Evolutionary conservation across 2,113 vertebrate genomes (phyloP), one percentile per base, ranked within the genome.

Genomic region (Sporophila hypoxantha): DNA sequence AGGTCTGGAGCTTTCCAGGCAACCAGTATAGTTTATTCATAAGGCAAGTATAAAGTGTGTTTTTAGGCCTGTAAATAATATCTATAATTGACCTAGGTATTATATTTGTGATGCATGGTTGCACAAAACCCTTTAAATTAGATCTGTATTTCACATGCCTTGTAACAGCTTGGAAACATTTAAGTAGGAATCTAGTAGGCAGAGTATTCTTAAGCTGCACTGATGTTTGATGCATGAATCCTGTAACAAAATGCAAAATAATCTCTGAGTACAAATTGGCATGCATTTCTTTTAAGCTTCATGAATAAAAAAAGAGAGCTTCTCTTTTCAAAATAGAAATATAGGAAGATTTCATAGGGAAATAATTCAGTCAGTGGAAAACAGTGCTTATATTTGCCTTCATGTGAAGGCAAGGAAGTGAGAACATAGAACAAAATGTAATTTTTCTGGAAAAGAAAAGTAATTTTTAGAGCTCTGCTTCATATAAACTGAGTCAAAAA

Each of bases 51-150:
- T 27, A 60, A 73, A 42, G 13, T 49, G 7, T 44, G 53, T 91
- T 89, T 90, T 85, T 82, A 90, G 41, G 62, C 52, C 20, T 62
- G 27, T 70, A 52, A 85, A 93, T 87, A 95, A 59, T 85, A 64
- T 4, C 81, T 77, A 2, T 46, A 50, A 80, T 87, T 82, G 55
- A 69, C 50, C 49, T 44, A 37, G 21, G 29, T 42, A 55, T 56
- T 77, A 29, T 32, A 87, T 88, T 89, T 76, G 42, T 86, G 71
- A 62, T 77, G 25, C 20, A 62, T 6, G 10, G 7, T 30, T 73
- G 46, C 65, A 82, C 18, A 74, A 79, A 85, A 2, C 0, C 11
- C 10, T 75, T 61, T 49, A 39, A 80, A 71, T 69, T 57, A 75
- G 47, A 41, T 30, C 20, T 70, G 19, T 49, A 23, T 56, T 85